Base-by-base conservation (phyloP, 2,797 vertebrate species). In the Peromyscus nudipes region DNA sequence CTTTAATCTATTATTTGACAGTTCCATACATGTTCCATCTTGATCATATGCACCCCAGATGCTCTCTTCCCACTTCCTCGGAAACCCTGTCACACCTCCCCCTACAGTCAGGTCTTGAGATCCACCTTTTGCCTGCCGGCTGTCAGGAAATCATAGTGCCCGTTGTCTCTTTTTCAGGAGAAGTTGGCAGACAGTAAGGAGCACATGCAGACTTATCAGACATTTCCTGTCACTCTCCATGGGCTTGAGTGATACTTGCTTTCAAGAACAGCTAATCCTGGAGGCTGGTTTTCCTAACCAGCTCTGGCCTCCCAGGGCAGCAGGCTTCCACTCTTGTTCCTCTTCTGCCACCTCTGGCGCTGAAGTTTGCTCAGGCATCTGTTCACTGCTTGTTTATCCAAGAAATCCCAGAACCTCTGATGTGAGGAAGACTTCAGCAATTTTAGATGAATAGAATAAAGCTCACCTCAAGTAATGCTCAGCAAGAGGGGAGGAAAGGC, bases 401-500 rank as follows among this genome's bases (percentile, higher is more conserved):
- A 55, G 84, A 95, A 81, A 49, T 57, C 67, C 64, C 37, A 84
- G 87, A 81, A 64, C 81, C 62, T 95, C 52, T 60, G 65, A 55
- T 46, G 55, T 69, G 67, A 82, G 87, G 64, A 49, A 57, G 29
- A 0, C 71, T 81, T 79, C 34, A 67, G 90, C 88, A 87, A 73
- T 57, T 13, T 60, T 4, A 37, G 88, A 40, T 69, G 64, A 40
- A 17, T 27, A 0, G 6, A 69, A 4, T 14, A n/a, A 23, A 62
- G 52, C 71, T 90, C 81, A 2, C 6, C 62, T 34, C 9, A 5
- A 62, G 75, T 82, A 55, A 19, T 0, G 0, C 5, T 3, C 14
- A 2, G 57, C 0, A 1, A 0, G 3, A 60, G 49, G 57, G 64
- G 29, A 10, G 29, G 67, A 27, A 4, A 10, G 2, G 0, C 1